Evolutionary conservation across 2,797 vertebrate genomes (phyloP).

Genomic region (Danio kyathit): DNA sequence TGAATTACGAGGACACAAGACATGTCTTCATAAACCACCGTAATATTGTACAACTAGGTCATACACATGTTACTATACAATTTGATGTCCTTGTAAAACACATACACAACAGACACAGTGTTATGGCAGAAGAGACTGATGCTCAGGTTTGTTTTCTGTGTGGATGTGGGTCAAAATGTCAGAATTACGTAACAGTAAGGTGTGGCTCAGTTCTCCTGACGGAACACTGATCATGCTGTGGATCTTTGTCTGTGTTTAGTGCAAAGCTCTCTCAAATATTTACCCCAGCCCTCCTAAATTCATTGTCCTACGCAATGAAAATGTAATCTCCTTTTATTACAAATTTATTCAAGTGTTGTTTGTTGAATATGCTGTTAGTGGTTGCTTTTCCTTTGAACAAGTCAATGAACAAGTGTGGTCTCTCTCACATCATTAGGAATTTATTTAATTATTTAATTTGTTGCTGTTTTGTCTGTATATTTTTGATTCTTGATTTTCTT

Average conservation of each 20-base stretch:
- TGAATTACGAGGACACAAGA: too few relatives aligned
- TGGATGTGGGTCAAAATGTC: slow-evolving; percentile 31
- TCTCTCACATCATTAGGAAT: not conserved
- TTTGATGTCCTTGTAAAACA: too few relatives aligned
- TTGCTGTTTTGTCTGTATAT: not conserved
- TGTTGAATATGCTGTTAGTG: not conserved
- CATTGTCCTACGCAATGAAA: not conserved
- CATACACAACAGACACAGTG: not conserved
- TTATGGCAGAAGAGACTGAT: not conserved
- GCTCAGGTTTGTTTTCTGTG: not conserved
- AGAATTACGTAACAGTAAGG: slow-evolving; percentile 9
- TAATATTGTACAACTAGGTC: too few relatives aligned
- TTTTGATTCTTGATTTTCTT: not conserved
- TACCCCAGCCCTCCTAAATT: not conserved
- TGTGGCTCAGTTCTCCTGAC: not conserved
- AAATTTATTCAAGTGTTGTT: not conserved
- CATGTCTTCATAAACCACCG: too few relatives aligned
- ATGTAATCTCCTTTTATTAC: not conserved
- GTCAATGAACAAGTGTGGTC: not conserved
- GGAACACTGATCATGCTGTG: not conserved
- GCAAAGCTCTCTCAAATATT: slow-evolving; percentile 29
- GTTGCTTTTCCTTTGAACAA: not conserved
- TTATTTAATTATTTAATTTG: not conserved
- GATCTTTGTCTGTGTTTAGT: not conserved
- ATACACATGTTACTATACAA: too few relatives aligned